phyloP scores from a whole-genome alignment of 2,888 invertebrate genomes.

The Stictocephala bisonia region DNA sequence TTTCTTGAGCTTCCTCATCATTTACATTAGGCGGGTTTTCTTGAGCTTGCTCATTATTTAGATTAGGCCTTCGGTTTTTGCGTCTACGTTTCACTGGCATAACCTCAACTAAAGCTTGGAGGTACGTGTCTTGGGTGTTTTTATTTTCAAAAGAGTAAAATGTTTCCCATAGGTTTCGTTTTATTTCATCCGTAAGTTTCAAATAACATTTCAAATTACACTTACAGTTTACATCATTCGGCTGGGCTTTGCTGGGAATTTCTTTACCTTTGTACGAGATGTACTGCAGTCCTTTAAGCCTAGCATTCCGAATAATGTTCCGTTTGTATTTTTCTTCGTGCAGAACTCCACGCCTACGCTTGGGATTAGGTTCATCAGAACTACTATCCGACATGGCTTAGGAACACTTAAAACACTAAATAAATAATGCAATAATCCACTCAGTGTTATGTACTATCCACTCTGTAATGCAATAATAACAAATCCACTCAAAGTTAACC shows the following conservation, averaged over 20 bases:
- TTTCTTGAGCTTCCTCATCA: not conserved
- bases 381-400: slow-evolving; percentile 34
- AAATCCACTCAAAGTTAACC: too few species aligned
- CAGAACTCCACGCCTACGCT: slow-evolving; percentile 43
- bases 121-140: too few species aligned
- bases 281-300: slow-evolving; percentile 27
- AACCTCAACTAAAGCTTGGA: too few species aligned
- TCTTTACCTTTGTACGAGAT: slow-evolving; percentile 41
- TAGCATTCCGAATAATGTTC: slow-evolving; percentile 31
- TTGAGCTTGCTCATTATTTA: too few species aligned
- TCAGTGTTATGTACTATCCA: too few species aligned
- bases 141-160: too few species aligned
- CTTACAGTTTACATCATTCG: slow-evolving; percentile 14
- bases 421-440: slow-evolving; percentile 2
- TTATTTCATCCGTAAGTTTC: slow-evolving; percentile 25
- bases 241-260: not conserved
- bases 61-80: too few species aligned
- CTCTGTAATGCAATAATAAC: too few species aligned
- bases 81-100: too few species aligned
- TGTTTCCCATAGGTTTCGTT: too few species aligned
- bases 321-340: slow-evolving; percentile 46
- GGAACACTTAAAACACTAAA: not conserved
- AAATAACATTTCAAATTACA: slow-evolving; percentile 12
- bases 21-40: not conserved
- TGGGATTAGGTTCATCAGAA: slow-evolving; percentile 43